A percentile compares a stretch with the other conserved stretches of the same genome.
Conservation (phyloP, 2,797 vertebrate genomes). For the Paramormyrops hopkinsi region DNA sequence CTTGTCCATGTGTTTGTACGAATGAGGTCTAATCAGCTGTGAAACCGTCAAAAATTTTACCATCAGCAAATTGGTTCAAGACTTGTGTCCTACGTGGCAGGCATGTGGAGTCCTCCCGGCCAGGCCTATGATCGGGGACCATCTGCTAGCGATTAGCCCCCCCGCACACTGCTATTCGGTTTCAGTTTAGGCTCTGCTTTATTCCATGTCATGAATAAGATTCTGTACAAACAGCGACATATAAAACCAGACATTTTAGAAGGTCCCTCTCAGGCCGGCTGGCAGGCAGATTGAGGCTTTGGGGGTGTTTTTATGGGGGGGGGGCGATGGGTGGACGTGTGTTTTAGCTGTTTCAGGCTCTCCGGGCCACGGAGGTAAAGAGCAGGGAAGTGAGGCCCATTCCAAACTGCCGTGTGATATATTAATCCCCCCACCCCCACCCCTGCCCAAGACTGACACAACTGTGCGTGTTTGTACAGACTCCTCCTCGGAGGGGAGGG, state of each 20-base stretch:
- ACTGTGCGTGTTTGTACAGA: conserved; percentile 53
- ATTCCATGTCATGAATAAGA: conserved; percentile 53
- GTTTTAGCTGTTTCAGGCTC: conserved; percentile 50
- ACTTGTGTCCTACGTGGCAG: conserved; percentile 45
- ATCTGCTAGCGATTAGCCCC: conserved; percentile 63
- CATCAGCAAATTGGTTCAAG: conserved; percentile 41
- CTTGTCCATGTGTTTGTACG: conserved; percentile 51
- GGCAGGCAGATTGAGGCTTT: conserved; percentile 13
- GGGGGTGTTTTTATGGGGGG: conserved; percentile 27
- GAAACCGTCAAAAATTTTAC: conserved; percentile 39
- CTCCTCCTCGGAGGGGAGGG: conserved; percentile 54
- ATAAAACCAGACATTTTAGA: conserved; percentile 55
- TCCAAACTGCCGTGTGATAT: conserved; percentile 49
- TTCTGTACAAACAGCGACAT: conserved; percentile 63
- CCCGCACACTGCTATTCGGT: conserved; percentile 53
- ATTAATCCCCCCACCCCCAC: conserved; percentile 47
- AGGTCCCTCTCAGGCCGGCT: conserved; percentile 34
- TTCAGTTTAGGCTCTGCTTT: conserved; percentile 48
- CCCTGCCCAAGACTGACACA: conserved; percentile 48
- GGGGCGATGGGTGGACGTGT: conserved; percentile 41
- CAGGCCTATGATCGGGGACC: conserved; percentile 49
- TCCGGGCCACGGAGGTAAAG: conserved; percentile 42
- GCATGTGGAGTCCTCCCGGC: conserved; percentile 49
- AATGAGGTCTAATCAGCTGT: conserved; percentile 51
- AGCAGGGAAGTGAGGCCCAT: conserved; percentile 39